These are phyloP conservation scores for Morone saxatilis DNA, from an alignment of 2,113 vertebrate genomes.

Conservation along the genomic window DNA sequence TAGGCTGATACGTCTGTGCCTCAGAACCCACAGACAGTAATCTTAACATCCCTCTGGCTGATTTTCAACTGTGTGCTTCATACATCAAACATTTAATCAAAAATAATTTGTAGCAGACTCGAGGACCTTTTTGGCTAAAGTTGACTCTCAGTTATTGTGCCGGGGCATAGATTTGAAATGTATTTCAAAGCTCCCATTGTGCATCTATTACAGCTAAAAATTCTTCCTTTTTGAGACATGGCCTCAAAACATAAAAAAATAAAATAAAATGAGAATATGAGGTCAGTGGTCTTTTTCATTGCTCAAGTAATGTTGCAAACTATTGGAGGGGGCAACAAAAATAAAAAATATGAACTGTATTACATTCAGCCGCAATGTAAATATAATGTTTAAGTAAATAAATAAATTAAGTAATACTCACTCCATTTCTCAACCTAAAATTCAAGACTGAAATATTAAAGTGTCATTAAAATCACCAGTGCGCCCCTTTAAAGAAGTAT, in stretches of 20 bases:
- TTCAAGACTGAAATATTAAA: no score
- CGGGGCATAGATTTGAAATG: background rate
- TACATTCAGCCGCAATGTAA: background rate
- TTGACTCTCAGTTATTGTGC: background rate
- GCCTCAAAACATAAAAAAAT: background rate
- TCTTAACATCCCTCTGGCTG: conserved; percentile 5
- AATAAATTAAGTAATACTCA: no score
- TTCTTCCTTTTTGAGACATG: background rate
- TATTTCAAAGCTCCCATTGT: background rate
- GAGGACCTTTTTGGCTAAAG: background rate
- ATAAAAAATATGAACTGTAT: background rate
- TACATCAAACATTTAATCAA: conserved; percentile 18
- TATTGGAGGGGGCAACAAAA: background rate
- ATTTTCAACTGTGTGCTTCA: conserved; percentile 22
- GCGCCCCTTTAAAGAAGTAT: no score
- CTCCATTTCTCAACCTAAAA: no score
- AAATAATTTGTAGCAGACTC: conserved; percentile 14
- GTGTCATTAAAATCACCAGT: no score
- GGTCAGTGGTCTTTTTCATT: background rate
- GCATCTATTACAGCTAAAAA: background rate
- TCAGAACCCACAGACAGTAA: background rate
- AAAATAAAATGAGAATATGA: background rate
- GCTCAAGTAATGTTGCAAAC: background rate
- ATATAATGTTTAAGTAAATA: background rate
- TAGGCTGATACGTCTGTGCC: background rate